Base-by-base conservation (phyloP, 2,797 vertebrate species). In the Anabacerthia variegaticeps region DNA sequence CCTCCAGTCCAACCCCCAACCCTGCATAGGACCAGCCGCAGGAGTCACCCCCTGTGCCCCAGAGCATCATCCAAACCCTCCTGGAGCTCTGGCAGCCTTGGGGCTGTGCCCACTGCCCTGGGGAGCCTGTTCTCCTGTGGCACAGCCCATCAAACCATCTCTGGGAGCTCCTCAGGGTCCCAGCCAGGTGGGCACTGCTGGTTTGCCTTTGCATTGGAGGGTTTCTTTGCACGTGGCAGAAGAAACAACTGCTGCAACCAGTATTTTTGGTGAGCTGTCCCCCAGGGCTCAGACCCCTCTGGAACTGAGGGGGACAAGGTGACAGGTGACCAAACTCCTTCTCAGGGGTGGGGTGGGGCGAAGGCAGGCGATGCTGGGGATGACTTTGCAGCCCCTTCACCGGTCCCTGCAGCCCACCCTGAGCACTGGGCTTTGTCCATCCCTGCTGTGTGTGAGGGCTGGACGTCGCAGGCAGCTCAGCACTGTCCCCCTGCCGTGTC, bases 401-500 rank as follows among this genome's bases (percentile, higher is more conserved):
- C 2, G 30, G n/a, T 36, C 46, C 32, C 28, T 9, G 10, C 12
- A 34, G 39, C 55, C 15, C 55, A 4, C 51, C 41, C 7, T 9
- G 54, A n/a, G 23, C 28, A 13, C 9, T 0, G 3, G 21, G 37
- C 12, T 66, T 62, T 43, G 21, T 32, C 65, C 59, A 6, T 21
- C 43, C 61, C 15, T 58, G 10, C 69, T 49, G 48, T 5, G 0
- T 4, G 1, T 2, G 24, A 27, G 7, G 20, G n/a, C 58, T 66
- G 84, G 48, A 4, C 0, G 1, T 3, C 44, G 12, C 18, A 6
- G 36, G 49, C 24, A 54, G 61, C 39, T 62, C 30, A 22, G 39
- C 37, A 8, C 68, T 4, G 0, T 14, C 21, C 9, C 8, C 24
- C 34, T 3, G 2, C 39, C 39, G 14, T 1, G 1, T 3, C 44